Evolutionary conservation across 2,888 invertebrate genomes (phyloP).

Genomic region (Cynaeus angustus): DNA sequence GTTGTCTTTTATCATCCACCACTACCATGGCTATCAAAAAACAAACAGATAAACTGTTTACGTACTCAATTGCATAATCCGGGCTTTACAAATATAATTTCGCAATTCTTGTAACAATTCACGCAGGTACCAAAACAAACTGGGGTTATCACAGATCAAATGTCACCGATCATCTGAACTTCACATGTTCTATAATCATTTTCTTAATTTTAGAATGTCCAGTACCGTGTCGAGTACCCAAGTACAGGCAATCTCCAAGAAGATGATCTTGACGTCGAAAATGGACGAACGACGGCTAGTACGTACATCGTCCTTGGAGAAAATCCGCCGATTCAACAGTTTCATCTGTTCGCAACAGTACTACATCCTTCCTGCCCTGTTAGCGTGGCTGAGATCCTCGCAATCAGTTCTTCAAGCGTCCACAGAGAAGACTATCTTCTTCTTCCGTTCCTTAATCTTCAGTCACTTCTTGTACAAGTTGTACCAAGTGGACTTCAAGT

Average conservation of each 20-base stretch:
- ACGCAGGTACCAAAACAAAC: neutral
- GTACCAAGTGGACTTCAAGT: constrained; percentile 48
- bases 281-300: constrained; percentile 59
- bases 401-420: constrained; percentile 61
- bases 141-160: constrained; percentile 5
- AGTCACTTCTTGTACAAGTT: constrained; percentile 58
- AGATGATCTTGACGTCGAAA: constrained; percentile 22
- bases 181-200: neutral
- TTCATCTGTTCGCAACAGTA: constrained; percentile 68
- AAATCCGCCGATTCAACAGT: constrained; percentile 65
- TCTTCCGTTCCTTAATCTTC: constrained; percentile 59
- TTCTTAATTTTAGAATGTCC: constrained; percentile 54
- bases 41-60: too few relatives aligned
- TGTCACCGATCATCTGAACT: neutral
- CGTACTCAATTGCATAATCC: too few relatives aligned
- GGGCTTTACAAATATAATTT: neutral
- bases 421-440: constrained; percentile 61
- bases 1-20: too few relatives aligned
- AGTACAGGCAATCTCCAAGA: constrained; percentile 49
- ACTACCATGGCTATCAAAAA: too few relatives aligned
- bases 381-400: constrained; percentile 65
- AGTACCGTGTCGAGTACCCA: constrained; percentile 55
- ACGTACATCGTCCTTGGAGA: constrained; percentile 65
- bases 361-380: constrained; percentile 64
- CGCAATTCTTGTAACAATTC: constrained; percentile 1